These are phyloP conservation scores for Leptatherina wallacei DNA, from an alignment of 2,797 vertebrate species.

Conservation along the genomic window DNA sequence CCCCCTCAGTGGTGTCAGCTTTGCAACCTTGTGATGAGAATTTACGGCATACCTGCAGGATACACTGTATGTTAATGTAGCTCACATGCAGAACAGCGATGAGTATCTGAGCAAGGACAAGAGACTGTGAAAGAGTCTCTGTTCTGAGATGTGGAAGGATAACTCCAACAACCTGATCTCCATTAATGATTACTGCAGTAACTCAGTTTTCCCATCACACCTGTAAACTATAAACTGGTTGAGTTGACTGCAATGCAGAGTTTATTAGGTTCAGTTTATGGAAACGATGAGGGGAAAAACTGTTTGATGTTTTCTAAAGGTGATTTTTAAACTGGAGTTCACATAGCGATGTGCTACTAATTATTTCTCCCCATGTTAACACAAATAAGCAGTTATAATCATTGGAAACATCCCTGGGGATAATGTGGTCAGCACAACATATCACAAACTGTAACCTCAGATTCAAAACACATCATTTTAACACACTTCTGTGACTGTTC, in stretches of 20 bases:
- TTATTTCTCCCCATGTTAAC: background rate
- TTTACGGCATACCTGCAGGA: slow-evolving; percentile 58
- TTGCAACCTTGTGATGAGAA: slow-evolving; percentile 46
- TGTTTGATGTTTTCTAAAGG: background rate
- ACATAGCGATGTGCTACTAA: background rate
- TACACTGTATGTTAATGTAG: slow-evolving; percentile 47
- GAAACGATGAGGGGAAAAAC: background rate
- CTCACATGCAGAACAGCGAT: slow-evolving; percentile 64
- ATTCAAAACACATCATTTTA: no score
- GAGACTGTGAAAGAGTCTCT: slow-evolving; percentile 40
- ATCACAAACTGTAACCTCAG: background rate
- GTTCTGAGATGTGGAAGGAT: slow-evolving; percentile 18
- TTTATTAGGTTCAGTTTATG: background rate
- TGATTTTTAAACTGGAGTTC: background rate
- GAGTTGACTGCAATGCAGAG: background rate
- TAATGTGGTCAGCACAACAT: background rate
- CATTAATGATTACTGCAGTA: background rate
- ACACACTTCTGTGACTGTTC: background rate
- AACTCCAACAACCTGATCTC: slow-evolving; percentile 1
- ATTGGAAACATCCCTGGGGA: background rate
- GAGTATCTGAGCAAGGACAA: slow-evolving; percentile 11
- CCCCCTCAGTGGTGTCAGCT: slow-evolving; percentile 27
- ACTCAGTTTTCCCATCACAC: background rate
- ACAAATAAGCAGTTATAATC: background rate
- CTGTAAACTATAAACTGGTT: background rate